phyloP scores from a whole-genome alignment of 2,113 vertebrate species.

The Zosterops lateralis region DNA sequence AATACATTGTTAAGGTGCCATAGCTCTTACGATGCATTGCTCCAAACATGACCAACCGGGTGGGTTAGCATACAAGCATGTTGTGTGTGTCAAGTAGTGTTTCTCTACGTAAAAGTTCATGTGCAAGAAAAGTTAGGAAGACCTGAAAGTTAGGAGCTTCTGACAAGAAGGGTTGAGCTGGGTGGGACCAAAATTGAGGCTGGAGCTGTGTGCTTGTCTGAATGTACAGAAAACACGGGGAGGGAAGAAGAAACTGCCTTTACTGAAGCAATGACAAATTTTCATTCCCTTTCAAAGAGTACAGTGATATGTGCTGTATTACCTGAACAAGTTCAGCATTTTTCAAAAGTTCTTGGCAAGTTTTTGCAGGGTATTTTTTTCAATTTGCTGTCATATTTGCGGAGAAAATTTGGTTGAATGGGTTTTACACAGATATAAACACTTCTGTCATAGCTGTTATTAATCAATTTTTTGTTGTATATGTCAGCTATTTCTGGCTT shows the following conservation, averaged over 20 bases:
- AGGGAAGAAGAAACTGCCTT: background rate
- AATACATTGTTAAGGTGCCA: slow-evolving; percentile 67
- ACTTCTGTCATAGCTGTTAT: background rate
- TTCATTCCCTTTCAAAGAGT: background rate
- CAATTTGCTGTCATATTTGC: background rate
- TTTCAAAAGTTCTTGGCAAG: background rate
- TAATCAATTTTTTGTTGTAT: background rate
- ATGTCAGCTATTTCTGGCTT: background rate
- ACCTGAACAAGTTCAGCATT: background rate
- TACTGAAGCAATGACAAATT: background rate
- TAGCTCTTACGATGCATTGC: slow-evolving; percentile 67
- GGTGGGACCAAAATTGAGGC: background rate
- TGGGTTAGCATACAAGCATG: slow-evolving; percentile 46
- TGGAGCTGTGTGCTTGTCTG: background rate
- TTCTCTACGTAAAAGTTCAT: background rate
- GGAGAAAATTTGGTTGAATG: background rate
- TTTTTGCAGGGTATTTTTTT: background rate
- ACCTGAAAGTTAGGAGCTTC: background rate
- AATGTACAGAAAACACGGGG: background rate
- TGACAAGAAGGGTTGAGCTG: background rate
- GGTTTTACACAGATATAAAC: background rate
- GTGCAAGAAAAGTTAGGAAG: background rate
- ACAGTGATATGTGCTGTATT: background rate
- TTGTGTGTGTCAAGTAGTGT: slow-evolving; percentile 21
- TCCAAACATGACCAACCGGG: slow-evolving; percentile 46